Conservation (phyloP, 2,113 vertebrate genomes). For the Panthera leo region DNA sequence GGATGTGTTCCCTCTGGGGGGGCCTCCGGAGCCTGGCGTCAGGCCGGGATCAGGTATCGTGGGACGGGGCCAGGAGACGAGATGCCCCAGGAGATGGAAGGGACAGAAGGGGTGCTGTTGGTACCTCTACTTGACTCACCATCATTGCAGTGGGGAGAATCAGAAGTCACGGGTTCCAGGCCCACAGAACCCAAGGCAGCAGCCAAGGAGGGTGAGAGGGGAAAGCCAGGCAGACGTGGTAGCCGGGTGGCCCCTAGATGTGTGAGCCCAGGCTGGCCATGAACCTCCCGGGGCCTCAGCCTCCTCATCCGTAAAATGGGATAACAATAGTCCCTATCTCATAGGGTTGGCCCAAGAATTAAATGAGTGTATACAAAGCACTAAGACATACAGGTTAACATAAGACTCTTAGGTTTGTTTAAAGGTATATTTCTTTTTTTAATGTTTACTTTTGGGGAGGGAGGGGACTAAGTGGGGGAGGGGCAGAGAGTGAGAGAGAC, state of each 20-base stretch:
- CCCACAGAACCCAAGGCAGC: background rate
- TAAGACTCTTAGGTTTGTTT: background rate
- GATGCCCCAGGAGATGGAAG: background rate
- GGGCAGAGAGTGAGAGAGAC: too few relatives aligned
- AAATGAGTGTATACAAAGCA: background rate
- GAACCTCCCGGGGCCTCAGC: background rate
- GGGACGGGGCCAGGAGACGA: background rate
- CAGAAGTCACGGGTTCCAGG: background rate
- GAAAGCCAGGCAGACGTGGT: accelerated
- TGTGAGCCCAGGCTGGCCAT: background rate
- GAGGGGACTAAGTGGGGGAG: too few relatives aligned
- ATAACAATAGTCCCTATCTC: background rate
- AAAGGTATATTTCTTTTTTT: background rate
- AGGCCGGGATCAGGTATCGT: background rate
- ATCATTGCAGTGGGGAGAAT: background rate
- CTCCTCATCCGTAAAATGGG: background rate
- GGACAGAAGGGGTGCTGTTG: background rate
- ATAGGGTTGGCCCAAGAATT: background rate
- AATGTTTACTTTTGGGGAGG: too few relatives aligned
- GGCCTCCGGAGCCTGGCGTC: background rate
- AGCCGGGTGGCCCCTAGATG: background rate
- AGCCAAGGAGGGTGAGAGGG: too few relatives aligned
- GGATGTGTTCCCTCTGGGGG: background rate
- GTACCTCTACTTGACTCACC: background rate
- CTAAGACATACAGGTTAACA: background rate